phyloP scores from a whole-genome alignment of 2,113 vertebrate species.

The Enhydra lutris region DNA sequence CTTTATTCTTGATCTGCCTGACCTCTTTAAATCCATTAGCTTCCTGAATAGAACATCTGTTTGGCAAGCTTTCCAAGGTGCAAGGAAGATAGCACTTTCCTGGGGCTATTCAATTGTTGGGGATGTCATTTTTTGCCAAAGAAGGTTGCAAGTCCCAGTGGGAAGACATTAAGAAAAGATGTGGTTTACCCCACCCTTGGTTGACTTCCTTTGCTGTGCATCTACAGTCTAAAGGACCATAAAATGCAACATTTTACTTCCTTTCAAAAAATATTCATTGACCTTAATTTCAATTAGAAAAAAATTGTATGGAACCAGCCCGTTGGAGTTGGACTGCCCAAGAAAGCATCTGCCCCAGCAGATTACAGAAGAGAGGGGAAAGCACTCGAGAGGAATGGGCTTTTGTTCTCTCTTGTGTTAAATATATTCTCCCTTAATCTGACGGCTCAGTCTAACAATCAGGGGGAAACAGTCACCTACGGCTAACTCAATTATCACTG shows the following conservation, averaged over 20 bases:
- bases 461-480: constrained; percentile 51
- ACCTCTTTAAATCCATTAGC: constrained; percentile 67
- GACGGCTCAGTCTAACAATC: constrained; percentile 43
- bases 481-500: constrained; percentile 68
- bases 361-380: background rate
- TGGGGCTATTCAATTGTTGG: background rate
- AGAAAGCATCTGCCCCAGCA: constrained; percentile 7
- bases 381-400: constrained; percentile 3
- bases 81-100: constrained; percentile 51
- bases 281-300: constrained; percentile 10
- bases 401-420: constrained; percentile 63
- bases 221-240: background rate
- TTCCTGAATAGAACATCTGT: constrained; percentile 69
- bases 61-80: constrained; percentile 64
- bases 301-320: no score
- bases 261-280: constrained; percentile 14
- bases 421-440: constrained; percentile 57
- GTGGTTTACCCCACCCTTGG: background rate
- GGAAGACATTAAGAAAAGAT: constrained; percentile 6
- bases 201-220: background rate
- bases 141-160: background rate
- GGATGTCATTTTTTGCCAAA: constrained; percentile 23
- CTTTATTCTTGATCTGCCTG: constrained; percentile 59
- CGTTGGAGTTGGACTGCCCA: background rate
- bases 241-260: background rate